Base-by-base conservation (phyloP, 2,888 invertebrate species). In the Phytoseiulus persimilis region DNA sequence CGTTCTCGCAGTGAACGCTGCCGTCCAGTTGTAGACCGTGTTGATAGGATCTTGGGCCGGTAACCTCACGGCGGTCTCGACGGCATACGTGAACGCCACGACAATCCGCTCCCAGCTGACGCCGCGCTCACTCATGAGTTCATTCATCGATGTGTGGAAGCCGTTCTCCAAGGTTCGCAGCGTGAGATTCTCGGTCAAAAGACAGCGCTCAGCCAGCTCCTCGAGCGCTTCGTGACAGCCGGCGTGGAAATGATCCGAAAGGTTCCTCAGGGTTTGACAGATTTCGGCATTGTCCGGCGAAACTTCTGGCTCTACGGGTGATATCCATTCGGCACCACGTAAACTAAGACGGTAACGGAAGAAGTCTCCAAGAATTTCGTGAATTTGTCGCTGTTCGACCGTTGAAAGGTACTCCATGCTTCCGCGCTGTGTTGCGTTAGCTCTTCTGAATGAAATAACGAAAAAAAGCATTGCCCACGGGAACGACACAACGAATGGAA, bases 351-450 rank as follows among this genome's bases (percentile, higher is more conserved):
- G 87, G 45, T 87, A 87, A 28, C 87, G 87, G 45, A 87, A 87
- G 33, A 87, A 87, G 39, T 87, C 87, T 6, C 45, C 39, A 28
- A 87, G 39, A 33, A 87, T 33, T 45, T 87, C 87, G 33, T n/a
- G 39, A n/a, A 87, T 45, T 18, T 87, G 87, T 32, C 87, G 87
- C 32, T 87, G 87, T 32, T 87, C 87, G 39, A 39, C 87, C 33
- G 87, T 87, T 45, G 87, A 39, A 32, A 87, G 87, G 39, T 2
- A 39, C 32, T 87, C 87, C 87, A 87, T 87, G 65, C 65, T 65
- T 65, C 65, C 65, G 65, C 65, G 65, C 65, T 28, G 65, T 65
- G 65, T 23, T 65, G 65, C 65, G 65, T 65, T 65, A 28, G 23
- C 65, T 65, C 65, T 65, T 65, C 65, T 65, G 65, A 65, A 65